phyloP scores from a whole-genome alignment of 2,888 invertebrate species.

The Heliconius cydno region DNA sequence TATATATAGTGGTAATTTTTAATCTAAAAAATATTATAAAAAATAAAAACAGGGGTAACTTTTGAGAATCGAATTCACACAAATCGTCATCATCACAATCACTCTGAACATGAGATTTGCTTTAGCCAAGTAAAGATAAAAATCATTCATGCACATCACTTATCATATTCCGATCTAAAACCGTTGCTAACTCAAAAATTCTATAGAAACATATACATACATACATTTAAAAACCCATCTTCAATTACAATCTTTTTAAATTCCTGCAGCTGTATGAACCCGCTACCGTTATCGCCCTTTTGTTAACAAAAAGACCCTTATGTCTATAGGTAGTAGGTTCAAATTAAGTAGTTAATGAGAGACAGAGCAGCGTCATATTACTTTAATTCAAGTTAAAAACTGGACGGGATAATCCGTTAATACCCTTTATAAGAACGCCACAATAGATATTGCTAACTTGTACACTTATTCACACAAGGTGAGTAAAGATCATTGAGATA shows the following conservation, averaged over 20 bases:
- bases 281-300: slow-evolving; percentile 35
- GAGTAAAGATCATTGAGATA: not conserved
- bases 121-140: not conserved
- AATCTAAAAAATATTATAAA: not conserved
- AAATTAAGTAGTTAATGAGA: not conserved
- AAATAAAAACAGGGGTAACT: not conserved
- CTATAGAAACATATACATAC: slow-evolving; percentile 22
- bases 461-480: slow-evolving; percentile 30
- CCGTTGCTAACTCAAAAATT: slow-evolving; percentile 13
- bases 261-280: slow-evolving; percentile 34
- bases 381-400: slow-evolving; percentile 43
- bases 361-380: slow-evolving; percentile 38
- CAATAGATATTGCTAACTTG: slow-evolving; percentile 37
- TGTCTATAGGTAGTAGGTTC: not conserved
- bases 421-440: slow-evolving; percentile 37
- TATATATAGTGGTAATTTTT: not conserved
- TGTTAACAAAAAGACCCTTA: not conserved
- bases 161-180: slow-evolving; percentile 31
- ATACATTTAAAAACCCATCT: slow-evolving; percentile 37
- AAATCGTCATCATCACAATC: not conserved
- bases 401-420: slow-evolving; percentile 44
- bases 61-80: not conserved
- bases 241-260: slow-evolving; percentile 37
- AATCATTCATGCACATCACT: slow-evolving; percentile 1
- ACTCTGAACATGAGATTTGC: not conserved